These are phyloP conservation scores for Leptinotarsa defecta DNA, from an alignment of 1,140 invertebrate genomes.

Conservation along the genomic window DNA sequence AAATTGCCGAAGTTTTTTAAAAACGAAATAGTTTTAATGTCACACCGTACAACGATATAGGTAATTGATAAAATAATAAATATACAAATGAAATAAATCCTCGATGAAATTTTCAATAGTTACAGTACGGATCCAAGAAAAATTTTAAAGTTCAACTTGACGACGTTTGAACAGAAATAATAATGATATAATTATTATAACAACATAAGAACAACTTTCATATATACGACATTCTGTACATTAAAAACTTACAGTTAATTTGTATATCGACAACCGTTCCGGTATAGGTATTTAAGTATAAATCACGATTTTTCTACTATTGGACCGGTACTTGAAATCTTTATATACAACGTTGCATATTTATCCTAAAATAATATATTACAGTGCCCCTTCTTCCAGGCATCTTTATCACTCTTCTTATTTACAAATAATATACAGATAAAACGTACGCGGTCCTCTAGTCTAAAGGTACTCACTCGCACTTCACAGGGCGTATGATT, in stretches of 20 bases:
- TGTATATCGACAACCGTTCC: constrained; percentile 48
- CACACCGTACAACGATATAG: constrained; percentile 56
- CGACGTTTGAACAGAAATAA: constrained; percentile 41
- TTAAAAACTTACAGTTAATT: constrained; percentile 54
- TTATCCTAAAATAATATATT: constrained; percentile 43
- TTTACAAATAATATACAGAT: constrained; percentile 43
- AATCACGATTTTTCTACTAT: constrained; percentile 47
- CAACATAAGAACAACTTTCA: constrained; percentile 49
- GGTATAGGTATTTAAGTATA: constrained; percentile 51
- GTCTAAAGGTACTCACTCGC: constrained; percentile 46
- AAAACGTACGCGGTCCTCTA: constrained; percentile 17
- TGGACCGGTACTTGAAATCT: constrained; percentile 26
- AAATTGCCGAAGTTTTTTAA: constrained; percentile 44
- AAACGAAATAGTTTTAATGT: constrained; percentile 56
- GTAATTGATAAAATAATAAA: constrained; percentile 53
- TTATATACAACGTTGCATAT: constrained; percentile 44
- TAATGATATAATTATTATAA: constrained; percentile 33
- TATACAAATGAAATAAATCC: constrained; percentile 49
- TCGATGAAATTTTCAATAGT: constrained; percentile 36
- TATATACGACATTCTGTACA: constrained; percentile 51
- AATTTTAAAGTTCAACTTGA: constrained; percentile 27
- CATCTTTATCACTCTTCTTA: constrained; percentile 45
- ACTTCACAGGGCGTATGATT: constrained; percentile 37
- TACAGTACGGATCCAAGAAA: constrained; percentile 46
- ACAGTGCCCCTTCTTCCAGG: constrained; percentile 37